These are phyloP conservation scores for Delichon dasypus DNA, from an alignment of 2,797 vertebrate species.

Conservation along the genomic window DNA sequence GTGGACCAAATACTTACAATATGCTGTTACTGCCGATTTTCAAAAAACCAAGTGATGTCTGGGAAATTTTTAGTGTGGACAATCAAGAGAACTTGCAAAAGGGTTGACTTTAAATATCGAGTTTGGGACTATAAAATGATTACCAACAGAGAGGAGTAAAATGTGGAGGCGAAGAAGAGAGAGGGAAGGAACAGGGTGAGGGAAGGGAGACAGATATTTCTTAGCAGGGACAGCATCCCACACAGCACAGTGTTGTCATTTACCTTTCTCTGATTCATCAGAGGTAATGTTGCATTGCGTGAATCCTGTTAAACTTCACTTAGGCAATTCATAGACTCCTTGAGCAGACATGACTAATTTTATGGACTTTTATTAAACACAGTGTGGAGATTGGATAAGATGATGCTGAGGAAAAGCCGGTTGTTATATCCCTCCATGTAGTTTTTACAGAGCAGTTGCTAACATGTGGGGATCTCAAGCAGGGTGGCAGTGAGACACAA, in stretches of 20 bases:
- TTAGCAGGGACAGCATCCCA: not conserved
- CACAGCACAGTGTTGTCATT: not conserved
- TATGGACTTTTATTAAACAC: not conserved
- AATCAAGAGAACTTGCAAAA: not conserved
- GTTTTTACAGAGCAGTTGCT: not conserved
- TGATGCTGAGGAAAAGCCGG: not conserved
- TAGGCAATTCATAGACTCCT: not conserved
- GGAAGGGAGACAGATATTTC: not conserved
- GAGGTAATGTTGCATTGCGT: not conserved
- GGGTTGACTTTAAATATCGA: not conserved
- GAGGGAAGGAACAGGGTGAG: not conserved
- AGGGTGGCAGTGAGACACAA: not conserved
- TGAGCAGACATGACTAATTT: not conserved
- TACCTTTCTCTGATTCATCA: not conserved
- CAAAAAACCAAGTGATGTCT: not conserved
- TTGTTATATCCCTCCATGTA: not conserved
- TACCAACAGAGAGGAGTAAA: not conserved
- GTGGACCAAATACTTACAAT: not conserved
- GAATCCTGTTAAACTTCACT: not conserved
- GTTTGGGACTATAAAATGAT: not conserved
- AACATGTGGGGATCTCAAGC: not conserved
- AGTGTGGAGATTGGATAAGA: not conserved
- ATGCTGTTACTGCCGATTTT: not conserved
- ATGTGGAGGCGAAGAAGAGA: not conserved
- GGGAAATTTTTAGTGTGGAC: not conserved